Evolutionary conservation across 2,113 vertebrate species (phyloP).

Genomic region (Synchiropus splendidus): DNA sequence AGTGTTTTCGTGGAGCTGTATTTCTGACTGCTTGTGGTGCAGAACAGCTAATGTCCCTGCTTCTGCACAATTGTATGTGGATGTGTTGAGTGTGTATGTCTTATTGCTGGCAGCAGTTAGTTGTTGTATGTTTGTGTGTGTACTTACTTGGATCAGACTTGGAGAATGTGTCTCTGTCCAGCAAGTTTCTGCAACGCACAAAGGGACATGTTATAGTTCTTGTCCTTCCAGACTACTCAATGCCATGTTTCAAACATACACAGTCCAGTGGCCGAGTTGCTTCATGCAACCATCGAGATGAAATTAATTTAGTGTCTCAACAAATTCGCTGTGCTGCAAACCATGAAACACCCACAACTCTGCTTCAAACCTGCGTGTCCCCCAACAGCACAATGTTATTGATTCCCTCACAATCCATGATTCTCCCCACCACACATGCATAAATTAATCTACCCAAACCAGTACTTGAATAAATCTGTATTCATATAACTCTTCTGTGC

Average conservation of each 20-base stretch:
- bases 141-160: slow-evolving; percentile 91
- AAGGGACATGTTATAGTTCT: neutral
- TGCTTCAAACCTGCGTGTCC: too few species aligned
- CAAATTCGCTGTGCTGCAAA: slow-evolving; percentile 6
- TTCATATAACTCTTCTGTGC: too few species aligned
- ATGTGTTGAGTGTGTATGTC: slow-evolving; percentile 11
- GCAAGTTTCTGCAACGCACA: slow-evolving; percentile 65
- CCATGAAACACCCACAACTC: neutral
- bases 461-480: too few species aligned
- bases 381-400: too few species aligned
- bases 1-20: too few species aligned
- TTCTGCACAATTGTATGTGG: slow-evolving; percentile 6
- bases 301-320: slow-evolving; percentile 18
- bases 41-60: slow-evolving; percentile 9
- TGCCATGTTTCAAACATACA: too few species aligned
- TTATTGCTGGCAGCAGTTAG: neutral
- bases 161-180: slow-evolving; percentile 95
- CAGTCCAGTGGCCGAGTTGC: neutral
- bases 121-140: neutral
- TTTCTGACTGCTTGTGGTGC: too few species aligned
- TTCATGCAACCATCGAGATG: slow-evolving; percentile 1
- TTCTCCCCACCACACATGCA: too few species aligned
- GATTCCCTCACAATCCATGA: too few species aligned
- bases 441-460: too few species aligned
- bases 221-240: too few species aligned